Evolutionary conservation across 53 echinoderm and acorn worm species (phyloP).

Genomic region (Pentamera pediparva): DNA sequence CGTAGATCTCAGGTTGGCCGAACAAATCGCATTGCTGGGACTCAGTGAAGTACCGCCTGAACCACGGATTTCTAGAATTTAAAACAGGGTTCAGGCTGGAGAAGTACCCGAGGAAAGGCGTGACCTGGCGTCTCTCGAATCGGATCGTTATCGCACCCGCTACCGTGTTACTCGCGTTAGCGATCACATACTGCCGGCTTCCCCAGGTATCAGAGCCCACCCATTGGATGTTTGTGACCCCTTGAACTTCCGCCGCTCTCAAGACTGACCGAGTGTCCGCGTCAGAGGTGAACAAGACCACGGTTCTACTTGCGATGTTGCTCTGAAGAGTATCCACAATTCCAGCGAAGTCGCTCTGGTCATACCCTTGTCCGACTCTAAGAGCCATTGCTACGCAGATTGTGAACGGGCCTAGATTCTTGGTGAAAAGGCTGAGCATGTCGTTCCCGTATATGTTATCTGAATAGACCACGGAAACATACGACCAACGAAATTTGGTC

Average conservation of each 20-base stretch:
- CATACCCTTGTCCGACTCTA: background rate
- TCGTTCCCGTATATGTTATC: conserved; percentile 67
- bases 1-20: background rate
- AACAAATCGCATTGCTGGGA: conserved; percentile 52
- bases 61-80: conserved; percentile 85
- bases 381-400: conserved; percentile 73
- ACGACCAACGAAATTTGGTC: conserved; percentile 43
- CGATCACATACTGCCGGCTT: conserved; percentile 42
- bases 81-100: conserved; percentile 20
- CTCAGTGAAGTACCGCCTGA: conserved; percentile 53
- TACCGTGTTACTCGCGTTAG: conserved; percentile 38
- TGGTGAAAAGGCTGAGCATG: conserved; percentile 31
- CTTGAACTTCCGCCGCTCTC: conserved; percentile 45
- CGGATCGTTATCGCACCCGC: conserved; percentile 53
- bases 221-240: conserved; percentile 62
- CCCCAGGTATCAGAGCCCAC: conserved; percentile 89
- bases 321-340: conserved; percentile 27
- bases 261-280: conserved; percentile 48
- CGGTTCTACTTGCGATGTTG: conserved; percentile 59
- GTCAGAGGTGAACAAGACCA: conserved; percentile 61
- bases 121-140: conserved; percentile 25
- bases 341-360: background rate
- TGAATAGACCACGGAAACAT: conserved; percentile 72
- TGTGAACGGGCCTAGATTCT: background rate
- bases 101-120: conserved; percentile 48